These are phyloP conservation scores for Agapostemon virescens DNA, from an alignment of 2,888 invertebrate species.

Conservation along the genomic window DNA sequence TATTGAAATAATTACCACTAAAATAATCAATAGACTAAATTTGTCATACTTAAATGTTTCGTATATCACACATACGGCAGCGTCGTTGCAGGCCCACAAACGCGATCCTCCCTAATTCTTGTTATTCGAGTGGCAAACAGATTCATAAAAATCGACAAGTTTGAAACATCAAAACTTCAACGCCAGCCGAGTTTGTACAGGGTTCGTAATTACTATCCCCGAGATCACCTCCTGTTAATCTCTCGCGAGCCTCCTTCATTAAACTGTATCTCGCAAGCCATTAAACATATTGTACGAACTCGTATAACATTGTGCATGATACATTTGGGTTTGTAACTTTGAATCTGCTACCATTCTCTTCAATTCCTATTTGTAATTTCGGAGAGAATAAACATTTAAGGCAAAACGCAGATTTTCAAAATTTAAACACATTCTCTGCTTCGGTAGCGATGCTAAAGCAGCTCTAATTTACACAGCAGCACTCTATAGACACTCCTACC, in stretches of 20 bases:
- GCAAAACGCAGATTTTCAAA: neutral
- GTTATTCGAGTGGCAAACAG: neutral
- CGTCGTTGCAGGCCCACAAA: neutral
- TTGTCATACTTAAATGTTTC: too few species aligned
- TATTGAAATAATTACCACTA: too few species aligned
- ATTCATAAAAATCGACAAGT: neutral
- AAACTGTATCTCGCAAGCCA: neutral
- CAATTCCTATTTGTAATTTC: neutral
- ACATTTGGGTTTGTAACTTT: neutral
- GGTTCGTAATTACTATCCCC: neutral
- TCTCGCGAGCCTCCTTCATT: neutral
- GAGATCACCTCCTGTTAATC: conserved; percentile 1
- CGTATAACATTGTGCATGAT: neutral
- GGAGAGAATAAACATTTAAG: neutral
- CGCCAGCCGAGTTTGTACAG: neutral
- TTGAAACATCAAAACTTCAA: neutral
- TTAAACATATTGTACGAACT: conserved; percentile 15
- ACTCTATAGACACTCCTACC: neutral
- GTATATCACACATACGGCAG: too few species aligned
- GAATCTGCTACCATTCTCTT: neutral
- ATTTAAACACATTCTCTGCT: neutral
- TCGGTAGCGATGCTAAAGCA: neutral
- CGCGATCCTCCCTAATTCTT: neutral
- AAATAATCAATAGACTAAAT: too few species aligned
- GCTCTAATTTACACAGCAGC: neutral